Base-by-base conservation (phyloP, 2,797 vertebrate genomes). In the Schizothorax lantsangensis region DNA sequence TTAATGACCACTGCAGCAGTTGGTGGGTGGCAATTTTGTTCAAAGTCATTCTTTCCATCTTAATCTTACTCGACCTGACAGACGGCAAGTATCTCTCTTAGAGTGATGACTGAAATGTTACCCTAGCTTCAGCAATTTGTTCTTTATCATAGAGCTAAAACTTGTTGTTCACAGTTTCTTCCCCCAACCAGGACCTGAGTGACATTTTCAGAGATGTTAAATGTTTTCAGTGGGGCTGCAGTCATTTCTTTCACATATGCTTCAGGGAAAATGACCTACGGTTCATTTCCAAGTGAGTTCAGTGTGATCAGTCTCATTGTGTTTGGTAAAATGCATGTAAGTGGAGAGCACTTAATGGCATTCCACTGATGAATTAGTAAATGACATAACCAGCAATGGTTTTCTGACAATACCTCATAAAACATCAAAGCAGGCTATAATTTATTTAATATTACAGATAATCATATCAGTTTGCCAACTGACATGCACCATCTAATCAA, bases 11-110 rank as follows among this genome's bases (percentile, higher is more conserved):
- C 54, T 78, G 66, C 88, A 91, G 89, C 66, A 90, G 91, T 88
- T 82, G 86, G 90, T 92, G 92, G 92, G 91, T 92, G 93, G 92
- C 85, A 89, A 89, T 91, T 91, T 86, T 88, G 83, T 84, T 81
- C 47, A 40, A 75, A 88, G 83, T 40, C 64, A 81, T 57, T 14
- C 80, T 87, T 90, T 79, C 23, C 86, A 89, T 92, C 62, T 90
- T 83, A 89, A 86, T 85, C 88, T 91, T 85, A 33, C 57, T 86
- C 74, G 87, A 88, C 92, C 77, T 90, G 86, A 92, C 86, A 89
- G 84, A 83, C 75, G 49, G n/a, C 73, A 74, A 83, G 45, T 66
- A 83, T 74, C 40, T 88, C 68, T 71, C 21, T 49, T 68, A 33
- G 38, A 85, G 75, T 26, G 84, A 81, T 88, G 87, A 86, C 45